Base-by-base conservation (phyloP, 1,140 invertebrate species). In the Euura lappo region DNA sequence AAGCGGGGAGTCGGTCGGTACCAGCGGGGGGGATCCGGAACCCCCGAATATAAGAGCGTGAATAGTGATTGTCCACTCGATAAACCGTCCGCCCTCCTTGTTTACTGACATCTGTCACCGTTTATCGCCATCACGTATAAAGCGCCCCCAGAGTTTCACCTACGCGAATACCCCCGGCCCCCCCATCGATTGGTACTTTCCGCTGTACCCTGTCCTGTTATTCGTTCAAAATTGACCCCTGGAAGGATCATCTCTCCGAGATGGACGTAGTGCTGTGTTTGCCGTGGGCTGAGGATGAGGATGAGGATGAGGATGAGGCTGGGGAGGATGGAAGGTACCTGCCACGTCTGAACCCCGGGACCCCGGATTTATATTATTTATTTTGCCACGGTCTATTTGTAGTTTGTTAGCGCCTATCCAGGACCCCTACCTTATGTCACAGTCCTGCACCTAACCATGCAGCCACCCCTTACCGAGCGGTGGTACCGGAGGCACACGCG, bases 21-120 rank as follows among this genome's bases (percentile, higher is more conserved):
- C 67, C 64, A 51, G 71, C 72, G 65, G 68, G 70, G 73, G 47
- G 73, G 42, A 67, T 28, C 28, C 28, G 0, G 71, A 69, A 77
- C 74, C 74, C 76, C 74, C 76, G 74, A 79, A 83, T 76, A 78
- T 77, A 80, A 81, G 78, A 79, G 79, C 73, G 76, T 79, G 77
- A 84, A 82, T 81, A 79, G 78, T 80, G 76, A 86, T 84, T 85
- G 84, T 83, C 81, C 84, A 84, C 82, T 85, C 83, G 82, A 84
- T 84, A 84, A 83, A 83, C 77, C 28, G 28, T 28, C 84, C 83
- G 78, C 84, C 84, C 81, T 79, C 75, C 81, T 81, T 84, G 80
- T 86, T 86, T 85, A 81, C 81, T 78, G 77, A 85, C 84, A 86
- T 86, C 84, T 86, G 84, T 84, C 81, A 84, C 80, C 77, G 78